A percentile compares a stretch with the other conserved stretches of the same genome.
These are phyloP conservation scores for Myotis findleyi DNA, from an alignment of 2,797 vertebrate species.

Conservation along the genomic window DNA sequence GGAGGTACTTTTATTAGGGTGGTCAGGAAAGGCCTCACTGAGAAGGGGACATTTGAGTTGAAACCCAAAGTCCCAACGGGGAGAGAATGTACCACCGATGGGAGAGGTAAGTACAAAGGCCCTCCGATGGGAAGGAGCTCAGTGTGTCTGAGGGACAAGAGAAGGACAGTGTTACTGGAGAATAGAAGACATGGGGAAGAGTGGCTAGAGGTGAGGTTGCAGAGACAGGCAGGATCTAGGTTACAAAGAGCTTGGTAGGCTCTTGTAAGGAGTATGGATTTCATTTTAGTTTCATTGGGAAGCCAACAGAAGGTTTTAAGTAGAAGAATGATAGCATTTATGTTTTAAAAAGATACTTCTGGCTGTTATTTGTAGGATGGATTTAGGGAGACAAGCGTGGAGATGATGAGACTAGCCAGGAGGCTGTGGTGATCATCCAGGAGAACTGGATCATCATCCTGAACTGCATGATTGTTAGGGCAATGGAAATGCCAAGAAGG, in stretches of 20 bases:
- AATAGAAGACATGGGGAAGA: background rate
- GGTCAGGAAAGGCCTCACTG: background rate
- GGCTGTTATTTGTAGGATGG: conserved; percentile 6
- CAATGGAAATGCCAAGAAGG: background rate
- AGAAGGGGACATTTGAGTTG: background rate
- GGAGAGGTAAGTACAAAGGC: background rate
- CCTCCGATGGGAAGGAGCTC: background rate
- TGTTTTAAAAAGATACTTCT: background rate
- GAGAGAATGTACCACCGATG: background rate
- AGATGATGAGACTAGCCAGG: background rate
- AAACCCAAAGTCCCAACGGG: background rate
- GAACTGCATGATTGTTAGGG: background rate
- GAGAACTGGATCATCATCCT: background rate
- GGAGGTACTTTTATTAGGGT: background rate
- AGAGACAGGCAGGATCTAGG: background rate
- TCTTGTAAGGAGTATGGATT: background rate
- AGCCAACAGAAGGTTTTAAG: background rate
- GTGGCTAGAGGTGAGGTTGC: background rate
- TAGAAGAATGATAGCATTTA: conserved; percentile 4
- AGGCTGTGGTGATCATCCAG: background rate
- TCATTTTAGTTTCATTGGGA: background rate
- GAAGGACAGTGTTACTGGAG: background rate
- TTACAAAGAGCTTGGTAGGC: background rate
- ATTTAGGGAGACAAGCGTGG: background rate
- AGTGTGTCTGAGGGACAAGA: background rate